phyloP scores from a whole-genome alignment of 2,797 vertebrate species.

The Sebastes glaucus region DNA sequence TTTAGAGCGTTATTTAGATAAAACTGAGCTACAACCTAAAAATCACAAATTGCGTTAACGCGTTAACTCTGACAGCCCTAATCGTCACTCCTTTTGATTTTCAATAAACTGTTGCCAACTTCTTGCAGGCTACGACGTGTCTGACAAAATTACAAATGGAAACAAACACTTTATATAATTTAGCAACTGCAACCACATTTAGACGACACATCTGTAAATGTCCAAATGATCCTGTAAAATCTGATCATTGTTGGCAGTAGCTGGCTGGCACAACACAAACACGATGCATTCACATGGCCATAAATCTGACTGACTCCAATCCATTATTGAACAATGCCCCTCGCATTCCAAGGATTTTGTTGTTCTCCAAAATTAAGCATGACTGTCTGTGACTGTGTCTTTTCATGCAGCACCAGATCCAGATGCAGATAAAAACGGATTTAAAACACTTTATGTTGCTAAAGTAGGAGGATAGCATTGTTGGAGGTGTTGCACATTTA shows the following conservation, averaged over 20 bases:
- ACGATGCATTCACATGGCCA: neutral
- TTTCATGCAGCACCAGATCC: neutral
- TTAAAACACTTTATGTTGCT: neutral
- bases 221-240: neutral
- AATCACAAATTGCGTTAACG: too few relatives aligned
- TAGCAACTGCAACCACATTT: neutral
- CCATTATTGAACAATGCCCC: neutral
- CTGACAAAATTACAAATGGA: neutral
- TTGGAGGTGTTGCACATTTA: neutral
- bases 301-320: neutral
- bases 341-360: neutral
- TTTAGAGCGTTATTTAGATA: accelerated
- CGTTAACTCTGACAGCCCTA: accelerated
- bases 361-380: neutral
- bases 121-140: neutral
- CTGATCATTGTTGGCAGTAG: neutral
- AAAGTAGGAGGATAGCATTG: neutral
- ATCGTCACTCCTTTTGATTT: neutral
- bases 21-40: too few relatives aligned
- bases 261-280: neutral
- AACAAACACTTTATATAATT: too few relatives aligned
- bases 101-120: neutral
- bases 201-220: neutral
- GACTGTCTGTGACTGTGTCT: neutral
- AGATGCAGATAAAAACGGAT: neutral